A percentile compares a stretch with the other conserved stretches of the same genome.
Evolutionary conservation across 2,888 invertebrate species (phyloP).

Genomic region (Cryptus armator): DNA sequence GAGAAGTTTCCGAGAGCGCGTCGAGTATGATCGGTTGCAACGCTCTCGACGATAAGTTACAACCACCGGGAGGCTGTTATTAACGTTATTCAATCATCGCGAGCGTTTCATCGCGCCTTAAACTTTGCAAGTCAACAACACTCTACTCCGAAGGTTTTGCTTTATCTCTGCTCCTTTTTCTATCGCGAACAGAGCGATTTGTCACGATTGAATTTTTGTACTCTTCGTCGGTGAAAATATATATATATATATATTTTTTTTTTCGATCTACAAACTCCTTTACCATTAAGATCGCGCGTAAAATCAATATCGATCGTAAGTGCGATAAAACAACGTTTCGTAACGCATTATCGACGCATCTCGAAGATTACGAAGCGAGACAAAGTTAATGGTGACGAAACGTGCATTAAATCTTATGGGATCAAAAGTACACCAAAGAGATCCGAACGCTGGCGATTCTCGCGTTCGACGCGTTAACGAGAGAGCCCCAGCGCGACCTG

Average conservation of each 20-base stretch:
- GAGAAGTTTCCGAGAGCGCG: conserved; percentile 63
- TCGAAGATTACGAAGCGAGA: background rate
- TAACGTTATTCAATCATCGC: conserved; percentile 79
- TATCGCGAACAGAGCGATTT: background rate
- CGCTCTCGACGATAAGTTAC: conserved; percentile 70
- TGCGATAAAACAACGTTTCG: background rate
- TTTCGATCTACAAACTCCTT: background rate
- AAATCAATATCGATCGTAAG: background rate
- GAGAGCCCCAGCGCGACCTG: conserved; percentile 71
- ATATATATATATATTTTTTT: background rate
- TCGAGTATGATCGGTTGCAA: conserved; percentile 40
- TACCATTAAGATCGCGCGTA: background rate
- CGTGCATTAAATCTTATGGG: conserved; percentile 1
- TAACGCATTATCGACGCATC: background rate
- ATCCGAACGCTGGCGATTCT: background rate
- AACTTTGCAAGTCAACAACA: conserved; percentile 33
- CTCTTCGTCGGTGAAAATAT: background rate
- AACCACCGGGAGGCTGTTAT: conserved; percentile 75
- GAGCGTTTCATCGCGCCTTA: conserved; percentile 60
- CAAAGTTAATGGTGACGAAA: background rate
- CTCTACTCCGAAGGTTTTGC: conserved; percentile 7
- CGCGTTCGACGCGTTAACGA: conserved; percentile 71
- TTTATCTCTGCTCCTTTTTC: conserved; percentile 12
- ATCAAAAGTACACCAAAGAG: conserved; percentile 10
- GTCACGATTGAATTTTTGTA: conserved; percentile 6